These are phyloP conservation scores for Phytoseiulus persimilis DNA, from an alignment of 2,888 invertebrate species.

Conservation along the genomic window DNA sequence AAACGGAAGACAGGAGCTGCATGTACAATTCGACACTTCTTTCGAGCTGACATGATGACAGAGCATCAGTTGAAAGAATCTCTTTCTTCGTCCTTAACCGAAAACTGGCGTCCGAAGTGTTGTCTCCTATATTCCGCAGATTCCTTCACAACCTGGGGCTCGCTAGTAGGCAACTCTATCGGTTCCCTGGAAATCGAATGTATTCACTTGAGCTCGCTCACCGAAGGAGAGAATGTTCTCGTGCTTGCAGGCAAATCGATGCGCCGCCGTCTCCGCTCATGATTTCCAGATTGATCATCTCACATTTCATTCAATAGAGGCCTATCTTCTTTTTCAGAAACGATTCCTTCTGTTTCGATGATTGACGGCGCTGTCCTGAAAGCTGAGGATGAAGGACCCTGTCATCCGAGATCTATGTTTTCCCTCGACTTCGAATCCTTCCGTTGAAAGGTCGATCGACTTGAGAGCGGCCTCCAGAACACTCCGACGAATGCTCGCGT, in stretches of 20 bases:
- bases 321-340: background rate
- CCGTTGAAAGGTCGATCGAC: too few relatives aligned
- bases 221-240: background rate
- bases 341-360: background rate
- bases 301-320: background rate
- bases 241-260: background rate
- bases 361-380: background rate
- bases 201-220: too few relatives aligned
- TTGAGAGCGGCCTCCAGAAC: too few relatives aligned
- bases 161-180: slow-evolving; percentile 33
- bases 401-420: too few relatives aligned
- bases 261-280: background rate
- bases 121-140: slow-evolving; percentile 35
- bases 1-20: too few relatives aligned
- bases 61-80: background rate
- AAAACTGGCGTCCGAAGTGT: slow-evolving; percentile 35
- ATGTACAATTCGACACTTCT: too few relatives aligned
- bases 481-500: too few relatives aligned
- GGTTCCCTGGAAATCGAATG: slow-evolving; percentile 10
- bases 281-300: background rate
- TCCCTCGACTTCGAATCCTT: too few relatives aligned
- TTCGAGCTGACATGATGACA: background rate
- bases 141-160: background rate
- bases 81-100: slow-evolving; percentile 11
- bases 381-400: background rate